These are phyloP conservation scores for Cololabis saira DNA, from an alignment of 2,113 vertebrate species.

Conservation along the genomic window DNA sequence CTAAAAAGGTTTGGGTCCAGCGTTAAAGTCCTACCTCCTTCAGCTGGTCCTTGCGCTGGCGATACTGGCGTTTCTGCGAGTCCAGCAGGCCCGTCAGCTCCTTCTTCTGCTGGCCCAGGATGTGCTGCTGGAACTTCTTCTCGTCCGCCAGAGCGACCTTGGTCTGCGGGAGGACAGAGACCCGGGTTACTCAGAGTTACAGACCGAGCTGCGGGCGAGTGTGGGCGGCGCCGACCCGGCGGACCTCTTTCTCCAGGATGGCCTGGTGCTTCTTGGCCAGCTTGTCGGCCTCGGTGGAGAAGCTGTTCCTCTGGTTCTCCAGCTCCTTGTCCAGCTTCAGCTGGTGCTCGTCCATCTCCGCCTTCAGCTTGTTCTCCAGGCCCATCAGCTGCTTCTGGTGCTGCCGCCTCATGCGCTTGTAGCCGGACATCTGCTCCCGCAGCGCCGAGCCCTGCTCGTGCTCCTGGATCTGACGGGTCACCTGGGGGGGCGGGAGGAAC, in stretches of 20 bases:
- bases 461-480: conserved; percentile 93
- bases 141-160: conserved; percentile 86
- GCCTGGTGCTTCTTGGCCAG: conserved; percentile 88
- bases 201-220: too few species aligned
- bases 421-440: conserved; percentile 91
- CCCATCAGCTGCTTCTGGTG: conserved; percentile 94
- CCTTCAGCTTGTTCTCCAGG: conserved; percentile 89
- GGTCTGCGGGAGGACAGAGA: conserved; percentile 63
- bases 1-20: too few species aligned
- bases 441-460: conserved; percentile 92
- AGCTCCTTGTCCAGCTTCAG: conserved; percentile 91
- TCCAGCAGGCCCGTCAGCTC: conserved; percentile 88
- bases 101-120: conserved; percentile 92
- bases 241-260: conserved; percentile 90
- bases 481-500: conserved; percentile 38
- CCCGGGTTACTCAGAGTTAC: background rate
- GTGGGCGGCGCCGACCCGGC: too few species aligned
- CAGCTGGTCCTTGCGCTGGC: conserved; percentile 90
- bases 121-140: conserved; percentile 94
- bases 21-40: conserved; percentile 90
- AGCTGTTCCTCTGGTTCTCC: conserved; percentile 89
- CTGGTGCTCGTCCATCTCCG: conserved; percentile 92
- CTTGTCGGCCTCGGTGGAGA: conserved; percentile 87
- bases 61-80: conserved; percentile 89
- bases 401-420: conserved; percentile 93